Percentiles rank a stretch among this genome's conserved stretches.
These are phyloP conservation scores for Montipora sp. DNA, from an alignment of 64 coral and sea anemone species.

Conservation along the genomic window DNA sequence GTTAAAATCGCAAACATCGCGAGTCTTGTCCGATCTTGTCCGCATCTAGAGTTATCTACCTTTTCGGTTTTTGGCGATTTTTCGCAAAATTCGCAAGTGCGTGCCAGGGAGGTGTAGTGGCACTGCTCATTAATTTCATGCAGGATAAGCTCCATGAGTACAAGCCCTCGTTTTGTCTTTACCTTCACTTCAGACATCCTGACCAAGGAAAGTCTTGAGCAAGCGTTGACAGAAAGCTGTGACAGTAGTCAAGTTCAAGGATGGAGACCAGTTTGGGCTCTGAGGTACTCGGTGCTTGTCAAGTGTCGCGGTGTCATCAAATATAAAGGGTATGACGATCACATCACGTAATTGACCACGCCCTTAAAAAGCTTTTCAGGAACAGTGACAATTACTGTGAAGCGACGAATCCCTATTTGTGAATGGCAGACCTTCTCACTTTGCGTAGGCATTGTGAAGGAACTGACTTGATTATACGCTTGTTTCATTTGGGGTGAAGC, in stretches of 20 bases:
- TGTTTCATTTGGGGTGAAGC: too few relatives aligned
- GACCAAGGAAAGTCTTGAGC: conserved; percentile 69
- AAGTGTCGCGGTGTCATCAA: conserved; percentile 95
- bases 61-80: too few relatives aligned
- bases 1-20: too few relatives aligned
- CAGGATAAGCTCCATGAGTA: too few relatives aligned
- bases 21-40: too few relatives aligned
- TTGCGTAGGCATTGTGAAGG: too few relatives aligned
- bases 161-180: background rate
- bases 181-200: conserved; percentile 65
- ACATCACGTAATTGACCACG: background rate
- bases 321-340: conserved; percentile 79
- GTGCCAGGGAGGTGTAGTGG: too few relatives aligned
- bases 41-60: too few relatives aligned
- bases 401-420: background rate
- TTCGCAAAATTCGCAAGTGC: too few relatives aligned
- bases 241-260: conserved; percentile 60
- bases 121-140: too few relatives aligned
- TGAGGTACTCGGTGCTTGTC: conserved; percentile 87
- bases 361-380: too few relatives aligned
- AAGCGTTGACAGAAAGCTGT: conserved; percentile 58
- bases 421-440: background rate
- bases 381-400: background rate
- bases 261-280: conserved; percentile 83
- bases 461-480: too few relatives aligned